Conservation (phyloP, 2,888 invertebrate species). For the Stenurella melanura region DNA sequence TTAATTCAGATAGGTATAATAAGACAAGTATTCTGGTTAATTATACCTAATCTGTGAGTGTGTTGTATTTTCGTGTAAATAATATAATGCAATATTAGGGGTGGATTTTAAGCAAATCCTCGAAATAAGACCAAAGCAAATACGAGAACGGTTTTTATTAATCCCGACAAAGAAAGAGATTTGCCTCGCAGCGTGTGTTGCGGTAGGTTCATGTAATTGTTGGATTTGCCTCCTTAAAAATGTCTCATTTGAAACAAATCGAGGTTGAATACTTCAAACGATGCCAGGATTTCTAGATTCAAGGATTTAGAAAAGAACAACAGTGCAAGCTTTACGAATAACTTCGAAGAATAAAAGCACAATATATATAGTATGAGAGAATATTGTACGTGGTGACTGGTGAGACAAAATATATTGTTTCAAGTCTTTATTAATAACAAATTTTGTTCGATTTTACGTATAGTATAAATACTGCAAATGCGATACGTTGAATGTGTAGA, state of each 20-base stretch:
- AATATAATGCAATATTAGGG: background rate
- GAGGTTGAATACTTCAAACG: slow-evolving; percentile 28
- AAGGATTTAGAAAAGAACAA: slow-evolving; percentile 24
- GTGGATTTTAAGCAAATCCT: slow-evolving; percentile 9
- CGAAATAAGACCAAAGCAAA: slow-evolving; percentile 13
- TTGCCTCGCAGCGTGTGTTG: slow-evolving; percentile 25
- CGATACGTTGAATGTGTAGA: too few relatives aligned
- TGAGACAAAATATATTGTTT: too few relatives aligned
- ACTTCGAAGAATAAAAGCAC: background rate
- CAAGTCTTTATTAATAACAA: background rate
- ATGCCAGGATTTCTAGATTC: slow-evolving; percentile 16
- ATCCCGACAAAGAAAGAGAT: slow-evolving; percentile 27
- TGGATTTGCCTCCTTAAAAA: slow-evolving; percentile 36
- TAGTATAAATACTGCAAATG: too few relatives aligned
- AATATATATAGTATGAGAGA: background rate
- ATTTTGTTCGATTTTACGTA: too few relatives aligned
- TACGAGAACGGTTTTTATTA: slow-evolving; percentile 28
- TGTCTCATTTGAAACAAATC: slow-evolving; percentile 33
- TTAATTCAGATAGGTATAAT: too few relatives aligned
- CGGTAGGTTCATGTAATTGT: slow-evolving; percentile 29
- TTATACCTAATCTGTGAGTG: too few relatives aligned
- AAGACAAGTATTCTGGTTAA: too few relatives aligned
- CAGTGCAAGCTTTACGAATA: background rate
- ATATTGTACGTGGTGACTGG: background rate
- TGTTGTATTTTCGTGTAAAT: background rate